These are phyloP conservation scores for Branchellion lobata DNA, from an alignment of 2,888 invertebrate genomes.

Conservation along the genomic window DNA sequence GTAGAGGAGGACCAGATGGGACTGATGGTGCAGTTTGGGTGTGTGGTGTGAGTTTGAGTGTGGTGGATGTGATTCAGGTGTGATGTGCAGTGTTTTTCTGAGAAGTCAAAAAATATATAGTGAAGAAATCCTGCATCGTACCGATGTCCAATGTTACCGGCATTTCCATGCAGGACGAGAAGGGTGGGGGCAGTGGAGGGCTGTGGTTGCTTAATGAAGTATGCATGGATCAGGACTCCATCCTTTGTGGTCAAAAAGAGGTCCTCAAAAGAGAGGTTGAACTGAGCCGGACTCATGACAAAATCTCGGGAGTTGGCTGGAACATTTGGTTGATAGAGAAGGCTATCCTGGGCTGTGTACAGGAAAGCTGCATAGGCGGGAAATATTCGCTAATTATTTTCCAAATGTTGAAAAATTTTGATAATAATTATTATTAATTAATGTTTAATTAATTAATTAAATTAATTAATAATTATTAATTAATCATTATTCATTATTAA, in stretches of 20 bases:
- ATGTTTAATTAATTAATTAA: background rate
- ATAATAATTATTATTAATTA: background rate
- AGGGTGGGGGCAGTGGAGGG: constrained; percentile 72
- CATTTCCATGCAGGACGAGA: constrained; percentile 91
- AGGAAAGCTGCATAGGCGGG: constrained; percentile 59
- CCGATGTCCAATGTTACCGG: constrained; percentile 90
- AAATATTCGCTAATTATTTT: too few species aligned
- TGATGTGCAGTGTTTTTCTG: background rate
- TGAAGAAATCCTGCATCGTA: too few species aligned
- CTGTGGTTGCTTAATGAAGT: constrained; percentile 61
- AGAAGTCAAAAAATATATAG: too few species aligned
- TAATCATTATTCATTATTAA: background rate
- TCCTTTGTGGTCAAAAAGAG: constrained; percentile 68
- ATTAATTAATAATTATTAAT: background rate
- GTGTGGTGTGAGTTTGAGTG: background rate
- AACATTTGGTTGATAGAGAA: constrained; percentile 84
- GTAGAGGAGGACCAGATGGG: too few species aligned
- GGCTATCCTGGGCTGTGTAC: constrained; percentile 76
- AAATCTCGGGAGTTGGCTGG: constrained; percentile 84
- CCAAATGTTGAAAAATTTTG: background rate
- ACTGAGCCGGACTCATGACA: constrained; percentile 81
- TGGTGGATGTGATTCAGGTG: background rate
- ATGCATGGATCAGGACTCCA: constrained; percentile 60
- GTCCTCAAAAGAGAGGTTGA: constrained; percentile 83
- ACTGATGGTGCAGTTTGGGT: background rate